Conservation (phyloP, 1,140 invertebrate species). For the Bombyx mandarina region DNA sequence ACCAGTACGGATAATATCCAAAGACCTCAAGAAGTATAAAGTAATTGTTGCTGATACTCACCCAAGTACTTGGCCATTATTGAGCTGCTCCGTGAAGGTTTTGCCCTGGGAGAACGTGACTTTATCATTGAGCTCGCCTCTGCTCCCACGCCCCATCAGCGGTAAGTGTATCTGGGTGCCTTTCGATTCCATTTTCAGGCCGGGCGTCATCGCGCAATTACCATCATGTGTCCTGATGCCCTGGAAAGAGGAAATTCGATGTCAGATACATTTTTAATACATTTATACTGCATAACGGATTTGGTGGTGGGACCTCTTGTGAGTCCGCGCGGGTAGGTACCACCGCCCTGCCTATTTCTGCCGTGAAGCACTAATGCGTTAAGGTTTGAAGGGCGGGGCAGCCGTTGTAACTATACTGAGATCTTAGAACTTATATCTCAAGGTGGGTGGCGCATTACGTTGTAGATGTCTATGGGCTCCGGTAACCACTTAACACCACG, state of each 20-base stretch:
- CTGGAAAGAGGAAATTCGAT: conserved; percentile 23
- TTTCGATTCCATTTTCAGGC: conserved; percentile 60
- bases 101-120: conserved; percentile 53
- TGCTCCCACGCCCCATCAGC: conserved; percentile 52
- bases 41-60: conserved; percentile 18
- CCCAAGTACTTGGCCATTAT: conserved; percentile 58
- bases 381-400: too few species aligned
- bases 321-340: too few species aligned
- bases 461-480: too few species aligned
- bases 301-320: not conserved
- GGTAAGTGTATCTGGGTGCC: conserved; percentile 62
- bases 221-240: conserved; percentile 40
- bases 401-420: too few species aligned
- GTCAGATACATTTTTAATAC: not conserved
- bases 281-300: not conserved
- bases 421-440: too few species aligned
- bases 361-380: too few species aligned
- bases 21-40: too few species aligned
- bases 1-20: too few species aligned
- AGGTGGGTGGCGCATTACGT: too few species aligned
- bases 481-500: too few species aligned
- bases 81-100: conserved; percentile 48
- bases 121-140: conserved; percentile 54
- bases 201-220: conserved; percentile 53
- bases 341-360: too few species aligned